These are phyloP conservation scores for Hystrix brachyura DNA, from an alignment of 2,113 vertebrate genomes.

Conservation along the genomic window DNA sequence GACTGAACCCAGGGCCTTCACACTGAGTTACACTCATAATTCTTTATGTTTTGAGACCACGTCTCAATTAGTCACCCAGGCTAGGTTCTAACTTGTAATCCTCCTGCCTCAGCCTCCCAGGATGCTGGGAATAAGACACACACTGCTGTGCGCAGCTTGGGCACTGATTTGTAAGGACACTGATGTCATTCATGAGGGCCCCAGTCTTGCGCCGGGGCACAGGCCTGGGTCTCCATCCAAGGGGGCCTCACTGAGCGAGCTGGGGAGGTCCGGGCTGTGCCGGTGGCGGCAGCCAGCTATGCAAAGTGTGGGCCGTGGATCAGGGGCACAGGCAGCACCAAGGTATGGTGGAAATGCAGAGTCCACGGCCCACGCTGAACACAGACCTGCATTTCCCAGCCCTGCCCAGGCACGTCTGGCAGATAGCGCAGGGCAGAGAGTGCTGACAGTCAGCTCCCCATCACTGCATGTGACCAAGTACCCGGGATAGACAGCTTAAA, in stretches of 20 bases:
- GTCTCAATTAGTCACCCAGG: background rate
- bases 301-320: accelerated
- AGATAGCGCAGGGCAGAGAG: background rate
- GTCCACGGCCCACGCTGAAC: accelerated
- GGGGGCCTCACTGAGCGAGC: accelerated
- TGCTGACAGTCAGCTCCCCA: background rate
- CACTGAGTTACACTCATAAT: background rate
- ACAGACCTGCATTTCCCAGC: background rate
- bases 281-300: background rate
- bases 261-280: accelerated
- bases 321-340: accelerated
- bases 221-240: background rate
- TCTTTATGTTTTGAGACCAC: background rate
- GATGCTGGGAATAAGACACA: background rate
- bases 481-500: background rate
- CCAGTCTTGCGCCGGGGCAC: background rate
- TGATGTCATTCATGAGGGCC: too few relatives aligned
- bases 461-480: background rate
- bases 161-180: background rate
- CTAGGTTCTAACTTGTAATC: background rate
- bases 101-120: background rate
- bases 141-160: background rate
- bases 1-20: background rate
- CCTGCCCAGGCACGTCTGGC: accelerated
- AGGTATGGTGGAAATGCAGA: background rate